A percentile compares a stretch with the other conserved stretches of the same genome.
These are phyloP conservation scores for Cactoblastis cactorum DNA, from an alignment of 2,888 invertebrate species.

Conservation along the genomic window DNA sequence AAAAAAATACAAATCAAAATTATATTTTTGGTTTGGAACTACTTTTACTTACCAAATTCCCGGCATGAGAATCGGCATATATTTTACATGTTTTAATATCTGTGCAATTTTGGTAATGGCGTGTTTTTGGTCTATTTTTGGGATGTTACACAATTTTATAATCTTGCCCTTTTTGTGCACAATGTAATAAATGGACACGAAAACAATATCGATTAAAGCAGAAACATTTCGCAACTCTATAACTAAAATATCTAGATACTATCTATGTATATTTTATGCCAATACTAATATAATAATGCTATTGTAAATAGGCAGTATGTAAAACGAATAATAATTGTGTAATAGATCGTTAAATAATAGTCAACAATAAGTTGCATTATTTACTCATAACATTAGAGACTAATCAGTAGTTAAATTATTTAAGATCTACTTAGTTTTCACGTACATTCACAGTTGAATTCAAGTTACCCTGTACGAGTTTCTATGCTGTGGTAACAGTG, in stretches of 20 bases:
- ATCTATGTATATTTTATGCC: not conserved
- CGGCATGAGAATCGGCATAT: not conserved
- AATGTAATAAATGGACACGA: constrained; percentile 9
- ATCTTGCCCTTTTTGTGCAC: constrained; percentile 15
- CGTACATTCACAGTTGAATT: too few relatives aligned
- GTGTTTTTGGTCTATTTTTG: constrained; percentile 8
- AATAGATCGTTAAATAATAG: not conserved
- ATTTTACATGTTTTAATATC: not conserved
- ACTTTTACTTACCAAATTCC: too few relatives aligned
- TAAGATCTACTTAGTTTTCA: too few relatives aligned
- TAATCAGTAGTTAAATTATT: not conserved
- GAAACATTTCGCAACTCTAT: not conserved
- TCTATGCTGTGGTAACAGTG: too few relatives aligned
- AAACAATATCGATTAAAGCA: constrained; percentile 2
- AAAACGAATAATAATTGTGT: too few relatives aligned
- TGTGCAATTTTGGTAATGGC: not conserved
- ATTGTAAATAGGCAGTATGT: not conserved
- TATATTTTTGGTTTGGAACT: too few relatives aligned
- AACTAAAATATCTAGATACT: not conserved
- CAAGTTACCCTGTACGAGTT: too few relatives aligned
- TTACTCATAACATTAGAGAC: not conserved
- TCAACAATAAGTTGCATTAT: not conserved
- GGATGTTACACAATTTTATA: not conserved
- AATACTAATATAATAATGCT: not conserved
- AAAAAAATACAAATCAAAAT: too few relatives aligned